Evolutionary conservation across 2,888 invertebrate genomes (phyloP).

Genomic region (Listrodromus nycthemerus): DNA sequence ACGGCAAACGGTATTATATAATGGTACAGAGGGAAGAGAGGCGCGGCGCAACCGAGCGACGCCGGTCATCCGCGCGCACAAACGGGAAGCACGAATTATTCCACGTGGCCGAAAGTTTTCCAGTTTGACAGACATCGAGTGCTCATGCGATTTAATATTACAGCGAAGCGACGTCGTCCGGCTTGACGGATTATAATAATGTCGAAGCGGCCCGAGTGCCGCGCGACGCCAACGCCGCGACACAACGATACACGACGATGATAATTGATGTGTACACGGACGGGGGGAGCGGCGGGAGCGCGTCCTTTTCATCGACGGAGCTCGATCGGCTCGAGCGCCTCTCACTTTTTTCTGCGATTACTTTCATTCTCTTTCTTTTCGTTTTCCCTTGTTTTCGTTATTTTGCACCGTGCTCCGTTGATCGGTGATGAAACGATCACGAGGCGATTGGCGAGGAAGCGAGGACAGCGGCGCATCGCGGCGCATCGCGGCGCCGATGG

Average conservation of each 20-base stretch:
- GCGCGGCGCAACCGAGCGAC: slow-evolving; percentile 36
- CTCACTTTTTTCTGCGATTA: slow-evolving; percentile 29
- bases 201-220: slow-evolving; percentile 45
- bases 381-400: not conserved
- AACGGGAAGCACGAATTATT: slow-evolving; percentile 74
- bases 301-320: not conserved
- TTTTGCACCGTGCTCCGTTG: slow-evolving; percentile 51
- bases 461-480: slow-evolving; percentile 7
- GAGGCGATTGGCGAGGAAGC: slow-evolving; percentile 24
- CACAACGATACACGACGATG: no score
- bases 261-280: no score
- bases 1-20: slow-evolving; percentile 38
- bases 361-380: not conserved
- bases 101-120: slow-evolving; percentile 82
- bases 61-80: slow-evolving; percentile 61
- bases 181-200: slow-evolving; percentile 16
- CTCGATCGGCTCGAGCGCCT: not conserved
- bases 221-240: no score
- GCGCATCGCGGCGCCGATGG: not conserved
- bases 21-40: slow-evolving; percentile 44
- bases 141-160: slow-evolving; percentile 76
- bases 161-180: slow-evolving; percentile 40
- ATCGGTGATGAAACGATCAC: slow-evolving; percentile 63
- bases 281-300: slow-evolving; percentile 4
- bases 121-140: slow-evolving; percentile 82